phyloP scores from a whole-genome alignment of 1,140 invertebrate species.

The Achroia grisella region DNA sequence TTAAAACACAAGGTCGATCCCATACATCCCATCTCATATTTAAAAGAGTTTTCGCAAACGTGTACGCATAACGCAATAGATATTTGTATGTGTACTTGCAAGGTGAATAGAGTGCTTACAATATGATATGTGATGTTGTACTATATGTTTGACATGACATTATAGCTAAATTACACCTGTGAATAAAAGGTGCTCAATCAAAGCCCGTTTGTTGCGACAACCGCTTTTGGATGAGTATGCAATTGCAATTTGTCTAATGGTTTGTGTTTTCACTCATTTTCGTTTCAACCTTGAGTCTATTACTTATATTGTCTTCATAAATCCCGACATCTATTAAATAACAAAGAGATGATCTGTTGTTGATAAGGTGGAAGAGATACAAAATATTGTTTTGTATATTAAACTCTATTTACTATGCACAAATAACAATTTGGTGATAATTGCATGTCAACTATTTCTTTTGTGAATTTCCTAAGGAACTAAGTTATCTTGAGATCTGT shows the following conservation, averaged over 20 bases:
- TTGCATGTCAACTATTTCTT: too few relatives aligned
- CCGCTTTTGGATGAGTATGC: conserved; percentile 3
- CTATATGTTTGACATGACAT: conserved; percentile 29
- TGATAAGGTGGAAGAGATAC: background rate
- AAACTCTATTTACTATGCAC: too few relatives aligned
- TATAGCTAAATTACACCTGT: conserved; percentile 42
- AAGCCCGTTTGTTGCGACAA: conserved; percentile 20
- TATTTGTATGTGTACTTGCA: conserved; percentile 9
- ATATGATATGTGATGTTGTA: conserved; percentile 1
- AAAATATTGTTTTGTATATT: too few relatives aligned
- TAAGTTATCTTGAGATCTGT: too few relatives aligned
- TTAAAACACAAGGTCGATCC: conserved; percentile 4
- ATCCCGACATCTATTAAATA: background rate
- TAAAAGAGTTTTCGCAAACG: too few relatives aligned
- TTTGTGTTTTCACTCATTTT: conserved; percentile 20
- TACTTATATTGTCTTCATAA: conserved; percentile 26
- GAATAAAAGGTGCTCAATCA: conserved; percentile 24
- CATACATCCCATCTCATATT: conserved; percentile 8
- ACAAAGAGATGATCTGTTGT: background rate
- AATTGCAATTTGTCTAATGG: conserved; percentile 25
- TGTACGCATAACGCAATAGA: conserved; percentile 7
- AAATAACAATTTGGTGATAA: too few relatives aligned
- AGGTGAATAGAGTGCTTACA: conserved; percentile 14
- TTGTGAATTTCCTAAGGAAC: too few relatives aligned
- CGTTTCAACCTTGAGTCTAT: conserved; percentile 28